Evolutionary conservation across 2,113 vertebrate genomes (phyloP), one percentile per base, ranked within the genome.

Genomic region (Brachionichthys hirsutus): DNA sequence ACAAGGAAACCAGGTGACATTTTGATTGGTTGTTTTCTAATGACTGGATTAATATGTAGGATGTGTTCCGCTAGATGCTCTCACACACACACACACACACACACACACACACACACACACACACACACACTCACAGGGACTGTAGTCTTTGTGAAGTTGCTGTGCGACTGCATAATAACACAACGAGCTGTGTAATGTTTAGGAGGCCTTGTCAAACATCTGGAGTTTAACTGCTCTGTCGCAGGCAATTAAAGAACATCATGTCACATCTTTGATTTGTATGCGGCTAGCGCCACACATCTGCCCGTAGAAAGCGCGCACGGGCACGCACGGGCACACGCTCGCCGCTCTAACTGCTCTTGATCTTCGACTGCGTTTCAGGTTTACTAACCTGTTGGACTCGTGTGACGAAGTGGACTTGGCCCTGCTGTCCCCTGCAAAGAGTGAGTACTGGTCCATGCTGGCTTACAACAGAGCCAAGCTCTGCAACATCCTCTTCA

Each of bases 191-290:
- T 84, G 84, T 87, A 81, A 84, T 84, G 84, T 88, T 90, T 87
- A 79, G 82, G 85, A 68, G 79, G 80, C 79, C 86, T 86, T 91
- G 88, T 92, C 90, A 93, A 95, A 93, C 94, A 99, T 95, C 95
- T 97, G 95, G 95, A 91, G 87, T 95, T 95, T 94, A 98, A 97
- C 90, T 94, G 93, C 94, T 95, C 93, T 89, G 90, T 95, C 94
- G 93, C 93, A 94, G 89, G 92, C 95, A 94, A 95, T 97, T 97
- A 96, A 94, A 94, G 92, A 94, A 90, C 91, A 93, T 94, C 93
- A 95, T 92, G 94, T 94, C 92, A 92, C 92, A 89, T 92, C 91
- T 95, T 96, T 96, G 94, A 96, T 97, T 94, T 95, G 94, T 94
- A 93, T 91, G 87, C 85, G 89, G 82, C 80, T 90, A 84, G 91